Percentiles rank a stretch among this genome's conserved stretches.
Evolutionary conservation across 2,888 invertebrate species (phyloP).

Genomic region (Pandemis cinnamomeana): DNA sequence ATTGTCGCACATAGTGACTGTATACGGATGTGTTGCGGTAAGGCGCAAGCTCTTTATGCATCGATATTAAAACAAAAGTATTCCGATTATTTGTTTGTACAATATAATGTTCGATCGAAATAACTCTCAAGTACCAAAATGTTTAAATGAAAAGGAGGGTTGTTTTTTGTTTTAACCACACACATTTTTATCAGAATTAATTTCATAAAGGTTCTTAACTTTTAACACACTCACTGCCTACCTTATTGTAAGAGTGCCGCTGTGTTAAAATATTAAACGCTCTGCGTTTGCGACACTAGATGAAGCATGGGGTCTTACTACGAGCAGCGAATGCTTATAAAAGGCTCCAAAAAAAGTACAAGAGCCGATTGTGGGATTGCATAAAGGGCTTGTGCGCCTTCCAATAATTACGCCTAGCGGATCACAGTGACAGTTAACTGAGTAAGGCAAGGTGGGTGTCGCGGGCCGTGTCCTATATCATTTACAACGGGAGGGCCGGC

Average conservation of each 20-base stretch:
- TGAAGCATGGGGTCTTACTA: no score
- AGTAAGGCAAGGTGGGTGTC: conserved; percentile 81
- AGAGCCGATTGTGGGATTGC: background rate
- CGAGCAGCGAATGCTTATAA: no score
- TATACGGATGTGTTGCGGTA: conserved; percentile 34
- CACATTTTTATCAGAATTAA: no score
- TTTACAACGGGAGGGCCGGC: conserved; percentile 39
- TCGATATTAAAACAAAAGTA: background rate
- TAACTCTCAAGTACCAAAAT: background rate
- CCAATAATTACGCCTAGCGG: conserved; percentile 75
- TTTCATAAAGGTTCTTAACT: no score
- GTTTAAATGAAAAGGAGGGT: no score
- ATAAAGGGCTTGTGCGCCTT: conserved; percentile 41
- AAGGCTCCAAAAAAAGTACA: background rate
- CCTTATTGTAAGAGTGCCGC: no score
- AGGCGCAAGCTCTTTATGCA: conserved; percentile 23
- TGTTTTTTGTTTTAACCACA: no score
- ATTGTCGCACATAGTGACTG: conserved; percentile 46
- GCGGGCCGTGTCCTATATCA: conserved; percentile 46
- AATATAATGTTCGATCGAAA: background rate
- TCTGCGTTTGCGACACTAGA: no score
- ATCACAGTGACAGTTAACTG: conserved; percentile 81
- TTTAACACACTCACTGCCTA: no score
- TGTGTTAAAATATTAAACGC: no score
- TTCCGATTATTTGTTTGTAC: background rate